Evolutionary conservation across 2,113 vertebrate genomes (phyloP).

Genomic region (Prochilodus magdalenae): DNA sequence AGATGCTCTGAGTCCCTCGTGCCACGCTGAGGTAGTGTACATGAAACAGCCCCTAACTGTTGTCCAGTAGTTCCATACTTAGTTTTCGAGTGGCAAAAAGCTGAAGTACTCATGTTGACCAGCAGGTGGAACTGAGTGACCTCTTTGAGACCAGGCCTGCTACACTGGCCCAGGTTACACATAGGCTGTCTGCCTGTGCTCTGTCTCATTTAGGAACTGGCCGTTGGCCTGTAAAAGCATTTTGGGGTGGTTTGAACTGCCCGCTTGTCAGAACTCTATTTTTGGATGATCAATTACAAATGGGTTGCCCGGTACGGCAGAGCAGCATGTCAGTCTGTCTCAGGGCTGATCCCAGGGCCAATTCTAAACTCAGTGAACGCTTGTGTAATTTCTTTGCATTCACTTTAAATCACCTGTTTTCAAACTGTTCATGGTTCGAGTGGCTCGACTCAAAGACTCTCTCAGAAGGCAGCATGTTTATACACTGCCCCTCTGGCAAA

Average conservation of each 20-base stretch:
- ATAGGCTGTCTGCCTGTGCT: constrained; percentile 7
- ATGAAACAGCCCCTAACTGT: not conserved
- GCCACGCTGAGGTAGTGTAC: not conserved
- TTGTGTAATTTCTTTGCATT: constrained; percentile 10
- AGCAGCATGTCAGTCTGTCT: constrained; percentile 35
- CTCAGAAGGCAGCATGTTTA: too few species aligned
- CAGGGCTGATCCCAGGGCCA: constrained; percentile 8
- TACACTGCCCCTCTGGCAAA: too few species aligned
- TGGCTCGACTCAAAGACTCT: not conserved
- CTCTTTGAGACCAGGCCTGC: not conserved
- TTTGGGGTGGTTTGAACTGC: constrained; percentile 27
- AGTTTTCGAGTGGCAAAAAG: too few species aligned
- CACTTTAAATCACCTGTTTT: constrained; percentile 35
- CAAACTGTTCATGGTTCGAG: not conserved
- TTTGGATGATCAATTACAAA: constrained; percentile 54
- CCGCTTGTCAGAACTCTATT: constrained; percentile 39
- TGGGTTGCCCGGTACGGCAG: constrained; percentile 20
- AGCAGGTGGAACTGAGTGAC: constrained; percentile 50
- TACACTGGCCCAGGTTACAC: not conserved
- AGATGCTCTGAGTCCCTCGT: too few species aligned
- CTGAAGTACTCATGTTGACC: constrained; percentile 35
- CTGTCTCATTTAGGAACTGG: constrained; percentile 36
- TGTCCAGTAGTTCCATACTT: not conserved
- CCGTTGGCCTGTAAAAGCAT: constrained; percentile 46
- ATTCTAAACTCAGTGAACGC: constrained; percentile 41